These are phyloP conservation scores for Phalloptychus januarius DNA, from an alignment of 2,797 vertebrate genomes.

Conservation along the genomic window DNA sequence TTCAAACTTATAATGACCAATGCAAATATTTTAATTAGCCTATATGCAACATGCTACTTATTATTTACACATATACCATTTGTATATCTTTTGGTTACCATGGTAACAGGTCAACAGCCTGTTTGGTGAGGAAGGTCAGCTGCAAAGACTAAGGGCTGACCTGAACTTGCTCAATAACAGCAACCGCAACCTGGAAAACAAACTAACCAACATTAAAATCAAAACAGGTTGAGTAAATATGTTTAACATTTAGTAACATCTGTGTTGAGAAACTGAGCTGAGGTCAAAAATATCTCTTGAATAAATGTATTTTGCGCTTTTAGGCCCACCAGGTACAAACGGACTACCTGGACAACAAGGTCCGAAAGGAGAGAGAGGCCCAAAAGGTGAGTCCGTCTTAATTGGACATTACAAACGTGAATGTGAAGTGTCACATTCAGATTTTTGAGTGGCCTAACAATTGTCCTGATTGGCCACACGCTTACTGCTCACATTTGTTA, in stretches of 20 bases:
- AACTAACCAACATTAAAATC: slow-evolving; percentile 65
- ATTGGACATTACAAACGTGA: neutral
- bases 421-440: neutral
- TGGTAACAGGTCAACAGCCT: slow-evolving; percentile 50
- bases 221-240: slow-evolving; percentile 61
- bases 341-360: slow-evolving; percentile 41
- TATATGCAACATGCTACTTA: neutral
- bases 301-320: neutral
- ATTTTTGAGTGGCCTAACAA: neutral
- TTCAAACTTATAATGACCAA: neutral
- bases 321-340: slow-evolving; percentile 41
- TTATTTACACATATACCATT: neutral
- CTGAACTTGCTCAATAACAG: slow-evolving; percentile 61
- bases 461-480: neutral
- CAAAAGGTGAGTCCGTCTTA: slow-evolving; percentile 50
- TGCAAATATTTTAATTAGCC: neutral
- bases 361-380: slow-evolving; percentile 41
- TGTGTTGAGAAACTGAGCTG: neutral
- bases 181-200: slow-evolving; percentile 41
- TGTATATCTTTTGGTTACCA: neutral
- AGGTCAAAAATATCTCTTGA: neutral
- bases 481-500: neutral
- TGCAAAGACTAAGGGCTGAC: slow-evolving; percentile 37
- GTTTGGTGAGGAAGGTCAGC: slow-evolving; percentile 52
- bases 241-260: neutral